Base-by-base conservation (phyloP, 2,113 vertebrate genomes). In the Raja brachyura region DNA sequence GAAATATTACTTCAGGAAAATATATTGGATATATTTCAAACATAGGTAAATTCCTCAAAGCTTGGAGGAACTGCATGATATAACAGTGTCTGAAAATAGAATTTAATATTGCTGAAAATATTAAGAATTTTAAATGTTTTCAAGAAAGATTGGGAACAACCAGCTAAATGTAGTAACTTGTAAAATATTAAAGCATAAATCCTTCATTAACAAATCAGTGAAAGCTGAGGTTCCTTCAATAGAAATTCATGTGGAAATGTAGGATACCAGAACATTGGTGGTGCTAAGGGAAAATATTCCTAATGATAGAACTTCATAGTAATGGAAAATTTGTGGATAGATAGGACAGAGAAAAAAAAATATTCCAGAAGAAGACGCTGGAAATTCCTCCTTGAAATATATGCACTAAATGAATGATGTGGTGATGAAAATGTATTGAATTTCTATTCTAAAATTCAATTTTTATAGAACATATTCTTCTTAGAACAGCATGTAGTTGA, bases 21-120 rank as follows among this genome's bases (percentile, higher is more conserved):
- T 48, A 77, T 77, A 9, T 85, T 59, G 83, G 59, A 86, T 86
- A 86, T 63, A 63, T 86, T 86, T 86, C 83, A 63, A 86, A 86
- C 1, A 22, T 8, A 61, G 25, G 5, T n/a, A 22, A 85, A 59
- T 59, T 85, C 22, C 61, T 86, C 33, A 61, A n/a, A 61, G 22
- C 13, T n/a, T 86, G 56, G 48, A 61, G 28, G 83, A n/a, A 86
- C 61, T 28, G 3, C 13, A 61, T 61, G 28, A n/a, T n/a, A 86
- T 86, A 13, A 86, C 56, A 86, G 25, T n/a, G 56, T 54, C 25
- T 86, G 56, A 85, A 85, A 56, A 61, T 25, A 61, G 61, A 81
- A 81, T 81, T 22, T 81, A 56, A 54, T 81, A 54, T 48, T 48
- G 20, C 54, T 81, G 48, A 81, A 81, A 20, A 54, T 54, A 81